Conservation (phyloP, 2,113 vertebrate species). For the Halichoerus grypus region DNA sequence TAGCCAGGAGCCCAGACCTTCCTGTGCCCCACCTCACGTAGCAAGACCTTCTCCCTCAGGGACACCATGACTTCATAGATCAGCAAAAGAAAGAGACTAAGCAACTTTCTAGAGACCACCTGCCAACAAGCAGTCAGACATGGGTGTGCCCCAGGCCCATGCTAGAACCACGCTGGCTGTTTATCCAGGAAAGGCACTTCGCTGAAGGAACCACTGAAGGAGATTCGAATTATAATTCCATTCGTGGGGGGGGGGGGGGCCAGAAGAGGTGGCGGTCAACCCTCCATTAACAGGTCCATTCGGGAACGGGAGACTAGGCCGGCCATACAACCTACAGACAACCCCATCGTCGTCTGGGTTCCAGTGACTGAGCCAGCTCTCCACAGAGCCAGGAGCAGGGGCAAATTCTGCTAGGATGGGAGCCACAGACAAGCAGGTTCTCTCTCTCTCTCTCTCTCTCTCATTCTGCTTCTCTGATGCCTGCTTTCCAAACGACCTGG, state of each 20-base stretch:
- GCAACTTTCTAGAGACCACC: neutral
- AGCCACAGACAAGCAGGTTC: neutral
- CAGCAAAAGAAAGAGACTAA: neutral
- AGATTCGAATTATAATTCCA: too few species aligned
- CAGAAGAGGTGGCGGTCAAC: neutral
- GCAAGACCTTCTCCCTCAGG: neutral
- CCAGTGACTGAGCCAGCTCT: neutral
- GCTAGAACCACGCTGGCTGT: rapidly evolving
- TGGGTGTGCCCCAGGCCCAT: rapidly evolving
- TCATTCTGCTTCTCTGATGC: neutral
- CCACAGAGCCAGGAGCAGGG: rapidly evolving
- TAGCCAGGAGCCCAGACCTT: neutral
- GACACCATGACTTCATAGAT: neutral
- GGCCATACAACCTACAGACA: rapidly evolving
- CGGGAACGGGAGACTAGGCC: neutral
- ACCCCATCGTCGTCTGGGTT: neutral
- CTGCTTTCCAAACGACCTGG: neutral
- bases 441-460: neutral
- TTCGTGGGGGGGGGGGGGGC: too few species aligned
- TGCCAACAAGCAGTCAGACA: rapidly evolving
- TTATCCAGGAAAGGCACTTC: neutral
- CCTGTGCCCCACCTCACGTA: neutral
- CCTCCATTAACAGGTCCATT: rapidly evolving
- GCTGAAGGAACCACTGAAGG: neutral
- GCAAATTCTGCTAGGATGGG: rapidly evolving